Conservation (phyloP, 2,113 vertebrate species). For the Paramisgurnus dabryanus region DNA sequence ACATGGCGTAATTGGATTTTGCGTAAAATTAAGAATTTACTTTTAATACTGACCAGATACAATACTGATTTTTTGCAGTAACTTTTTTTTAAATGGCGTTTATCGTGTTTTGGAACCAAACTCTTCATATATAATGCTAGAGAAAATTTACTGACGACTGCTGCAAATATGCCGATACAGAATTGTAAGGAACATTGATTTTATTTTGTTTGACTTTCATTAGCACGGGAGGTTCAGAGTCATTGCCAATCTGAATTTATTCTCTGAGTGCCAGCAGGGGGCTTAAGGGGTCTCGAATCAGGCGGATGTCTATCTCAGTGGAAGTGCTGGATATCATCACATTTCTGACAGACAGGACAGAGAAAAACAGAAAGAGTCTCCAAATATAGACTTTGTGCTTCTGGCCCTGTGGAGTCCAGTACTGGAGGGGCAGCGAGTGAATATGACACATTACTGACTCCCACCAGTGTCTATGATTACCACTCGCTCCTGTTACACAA, state of each 20-base stretch:
- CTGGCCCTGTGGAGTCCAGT: constrained; percentile 73
- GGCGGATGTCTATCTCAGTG: constrained; percentile 23
- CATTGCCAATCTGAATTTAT: background rate
- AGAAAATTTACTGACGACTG: too few species aligned
- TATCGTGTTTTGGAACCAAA: too few species aligned
- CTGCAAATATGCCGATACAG: background rate
- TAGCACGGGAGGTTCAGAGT: constrained; percentile 8
- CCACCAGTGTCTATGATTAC: constrained; percentile 72
- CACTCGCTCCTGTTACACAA: constrained; percentile 74
- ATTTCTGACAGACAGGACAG: constrained; percentile 55
- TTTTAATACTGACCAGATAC: too few species aligned
- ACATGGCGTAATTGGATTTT: too few species aligned
- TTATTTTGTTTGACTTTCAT: background rate
- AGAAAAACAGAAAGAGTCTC: constrained; percentile 9
- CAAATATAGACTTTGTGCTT: constrained; percentile 67
- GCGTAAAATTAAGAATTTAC: too few species aligned
- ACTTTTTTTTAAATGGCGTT: too few species aligned
- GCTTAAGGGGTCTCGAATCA: background rate
- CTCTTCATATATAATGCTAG: too few species aligned
- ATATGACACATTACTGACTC: constrained; percentile 77
- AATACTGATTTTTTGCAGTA: too few species aligned
- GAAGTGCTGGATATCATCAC: constrained; percentile 1
- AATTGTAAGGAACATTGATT: background rate
- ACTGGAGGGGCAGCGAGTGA: constrained; percentile 67
- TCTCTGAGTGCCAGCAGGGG: background rate